phyloP scores from a whole-genome alignment of 2,113 vertebrate species.

The Strix uralensis region DNA sequence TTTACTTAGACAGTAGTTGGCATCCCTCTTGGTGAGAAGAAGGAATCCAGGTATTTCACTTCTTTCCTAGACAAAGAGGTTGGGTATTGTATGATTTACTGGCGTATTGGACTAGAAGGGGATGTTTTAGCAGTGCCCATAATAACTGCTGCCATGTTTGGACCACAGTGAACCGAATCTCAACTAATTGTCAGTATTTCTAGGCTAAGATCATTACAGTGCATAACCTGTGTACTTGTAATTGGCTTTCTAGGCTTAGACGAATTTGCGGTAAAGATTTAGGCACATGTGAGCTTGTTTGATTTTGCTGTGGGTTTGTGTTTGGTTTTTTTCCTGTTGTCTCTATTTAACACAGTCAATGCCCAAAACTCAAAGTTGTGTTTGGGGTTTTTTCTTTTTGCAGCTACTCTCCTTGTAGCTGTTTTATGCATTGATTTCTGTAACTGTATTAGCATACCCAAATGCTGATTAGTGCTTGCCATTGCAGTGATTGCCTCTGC shows the following conservation, averaged over 20 bases:
- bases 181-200: accelerated
- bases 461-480: not conserved
- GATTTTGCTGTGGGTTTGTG: not conserved
- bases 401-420: not conserved
- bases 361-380: not conserved
- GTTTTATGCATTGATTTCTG: not conserved
- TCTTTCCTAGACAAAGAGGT: not conserved
- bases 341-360: not conserved
- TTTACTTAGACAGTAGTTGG: not conserved
- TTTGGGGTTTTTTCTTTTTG: not conserved
- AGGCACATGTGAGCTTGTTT: not conserved
- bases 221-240: not conserved
- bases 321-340: not conserved
- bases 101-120: accelerated
- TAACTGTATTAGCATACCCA: not conserved
- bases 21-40: not conserved
- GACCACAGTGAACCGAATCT: not conserved
- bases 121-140: not conserved
- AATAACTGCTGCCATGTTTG: not conserved
- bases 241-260: not conserved
- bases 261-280: not conserved
- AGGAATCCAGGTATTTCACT: not conserved
- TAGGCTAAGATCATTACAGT: not conserved
- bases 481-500: not conserved
- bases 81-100: not conserved